Evolutionary conservation across 2,888 invertebrate genomes (phyloP), one percentile per base, ranked within the genome.

Genomic region (Gryllus longicercus): DNA sequence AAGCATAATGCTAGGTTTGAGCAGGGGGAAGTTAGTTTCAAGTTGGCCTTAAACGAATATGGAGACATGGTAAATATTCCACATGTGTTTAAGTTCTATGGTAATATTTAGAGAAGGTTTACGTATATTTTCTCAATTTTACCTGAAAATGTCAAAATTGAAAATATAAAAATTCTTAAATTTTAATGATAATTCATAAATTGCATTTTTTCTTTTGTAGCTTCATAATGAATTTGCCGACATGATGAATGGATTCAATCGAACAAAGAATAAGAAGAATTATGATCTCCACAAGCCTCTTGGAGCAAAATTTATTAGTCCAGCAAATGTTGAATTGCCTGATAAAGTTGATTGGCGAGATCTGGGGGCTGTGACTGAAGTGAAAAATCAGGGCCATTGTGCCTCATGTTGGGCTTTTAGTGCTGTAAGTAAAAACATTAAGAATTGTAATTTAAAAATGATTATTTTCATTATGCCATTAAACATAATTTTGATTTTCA

Each of bases 361-460:
- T 80, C 86, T 92, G 83, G 96, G 96, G 77, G 95, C 95, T 82
- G 97, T 97, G 81, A 96, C 97, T 18, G 91, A 90, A 1, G 89
- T 97, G 83, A 97, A 97, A 88, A 93, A 97, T 90, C 97, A 97
- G 90, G 95, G 94, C 85, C 92, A 92, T 85, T 96, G 96, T 87
- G 96, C 96, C 82, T 95, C 95, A 4, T 97, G 96, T 90, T 97
- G 97, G 97, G 92, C 96, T 76, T 97, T 97, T 90, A 96, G 96
- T 85, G 89, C 94, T 25, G 93, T 93, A 87, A 81, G 79, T 79
- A 51, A 63, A 18, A 63, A 63, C 12, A 5, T 18, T 18, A n/a
- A 63, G 8, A n/a, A 5, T 0, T 5, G 14, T 63, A 63, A 18
- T n/a, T 11, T 10, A 14, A 63, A 63, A 14, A 63, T 63, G 63